Percentiles rank a stretch among this genome's conserved stretches.
Evolutionary conservation across 2,888 invertebrate species (phyloP).

Genomic region (Tiphia femorata): DNA sequence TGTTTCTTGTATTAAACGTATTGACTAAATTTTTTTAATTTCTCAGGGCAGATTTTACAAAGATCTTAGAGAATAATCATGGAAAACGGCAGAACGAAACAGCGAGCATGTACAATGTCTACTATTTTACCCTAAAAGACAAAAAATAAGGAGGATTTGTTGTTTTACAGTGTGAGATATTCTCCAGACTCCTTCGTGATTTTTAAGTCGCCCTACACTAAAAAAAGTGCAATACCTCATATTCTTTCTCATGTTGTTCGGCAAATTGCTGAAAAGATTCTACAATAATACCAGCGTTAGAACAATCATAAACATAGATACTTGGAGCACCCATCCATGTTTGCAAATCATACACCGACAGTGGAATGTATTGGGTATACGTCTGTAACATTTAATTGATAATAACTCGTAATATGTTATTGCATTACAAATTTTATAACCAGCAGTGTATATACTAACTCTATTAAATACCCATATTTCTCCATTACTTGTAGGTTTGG

Average conservation of each 20-base stretch:
- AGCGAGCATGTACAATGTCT: no score
- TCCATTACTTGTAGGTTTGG: constrained; percentile 96
- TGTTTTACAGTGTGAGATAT: no score
- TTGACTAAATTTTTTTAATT: neutral
- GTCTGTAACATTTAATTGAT: constrained; percentile 73
- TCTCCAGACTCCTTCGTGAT: no score
- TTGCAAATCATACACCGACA: constrained; percentile 98
- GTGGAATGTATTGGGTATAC: constrained; percentile 98
- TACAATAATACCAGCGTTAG: constrained; percentile 96
- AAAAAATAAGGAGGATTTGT: no score
- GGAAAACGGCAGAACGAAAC: neutral
- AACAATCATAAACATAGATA: constrained; percentile 99
- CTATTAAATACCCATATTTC: constrained; percentile 99
- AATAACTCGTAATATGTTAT: neutral
- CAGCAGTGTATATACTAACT: constrained; percentile 70
- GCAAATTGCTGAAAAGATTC: constrained; percentile 92
- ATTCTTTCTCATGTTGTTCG: constrained; percentile 89
- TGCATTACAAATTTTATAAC: neutral
- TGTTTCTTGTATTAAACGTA: constrained; percentile 4
- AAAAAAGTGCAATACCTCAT: constrained; percentile 69
- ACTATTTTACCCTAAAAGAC: no score
- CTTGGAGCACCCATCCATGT: constrained; percentile 99
- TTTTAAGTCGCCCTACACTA: neutral
- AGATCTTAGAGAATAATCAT: no score
- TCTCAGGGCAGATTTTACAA: no score